Base-by-base conservation (phyloP, 2,888 invertebrate species). In the Parochlus steinenii region DNA sequence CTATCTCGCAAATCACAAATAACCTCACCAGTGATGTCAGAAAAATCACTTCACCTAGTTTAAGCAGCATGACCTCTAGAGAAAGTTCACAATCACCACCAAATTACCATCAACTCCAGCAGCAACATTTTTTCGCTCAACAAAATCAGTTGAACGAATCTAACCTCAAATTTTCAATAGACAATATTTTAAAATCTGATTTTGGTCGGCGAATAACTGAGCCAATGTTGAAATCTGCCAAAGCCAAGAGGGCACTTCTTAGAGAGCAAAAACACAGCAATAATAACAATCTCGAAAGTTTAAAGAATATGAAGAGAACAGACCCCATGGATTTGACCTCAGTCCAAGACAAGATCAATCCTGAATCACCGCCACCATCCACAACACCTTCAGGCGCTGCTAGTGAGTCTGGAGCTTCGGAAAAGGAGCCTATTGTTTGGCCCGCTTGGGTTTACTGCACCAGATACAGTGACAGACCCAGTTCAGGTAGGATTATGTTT, bases 401-500 rank as follows among this genome's bases (percentile, higher is more conserved):
- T n/a, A n/a, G n/a, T n/a, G n/a, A n/a, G n/a, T n/a, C n/a, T n/a
- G n/a, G n/a, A n/a, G n/a, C n/a, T n/a, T n/a, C n/a, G n/a, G n/a
- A n/a, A n/a, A n/a, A n/a, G n/a, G n/a, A n/a, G n/a, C n/a, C n/a
- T n/a, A n/a, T n/a, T n/a, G 34, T 34, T 7, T 34, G 34, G 34
- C 34, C 34, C 12, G 34, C 34, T 10, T 34, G 34, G 34, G 34
- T 95, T 37, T 95, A 87, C 61, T 95, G 93, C 63, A 95, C 93
- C 4, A 70, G 95, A 54, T 95, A 95, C 58, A 81, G 79, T 48
- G 85, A 85, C 58, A 63, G 85, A 48, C 85, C 85, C 20, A 83
- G 82, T 49, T 85, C 85, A 56, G 85, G 85, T 85, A 58, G 70
- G 73, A 64, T 18, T 22, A 27, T n/a, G 8, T 28, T 28, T 28